These are phyloP conservation scores for Sicus ferrugineus DNA, from an alignment of 2,888 invertebrate species.

Conservation along the genomic window DNA sequence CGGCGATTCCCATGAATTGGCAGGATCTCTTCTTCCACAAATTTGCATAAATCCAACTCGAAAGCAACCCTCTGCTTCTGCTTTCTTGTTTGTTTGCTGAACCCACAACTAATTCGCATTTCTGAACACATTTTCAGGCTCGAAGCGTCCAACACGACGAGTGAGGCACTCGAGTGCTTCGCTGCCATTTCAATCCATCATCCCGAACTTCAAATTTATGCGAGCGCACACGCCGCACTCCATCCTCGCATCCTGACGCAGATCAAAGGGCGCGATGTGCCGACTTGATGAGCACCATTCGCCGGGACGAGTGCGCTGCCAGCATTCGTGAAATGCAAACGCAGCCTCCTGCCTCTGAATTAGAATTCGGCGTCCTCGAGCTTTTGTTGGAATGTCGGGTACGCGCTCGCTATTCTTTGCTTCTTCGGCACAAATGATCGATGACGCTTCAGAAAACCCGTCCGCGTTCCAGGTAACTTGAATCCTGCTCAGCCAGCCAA, in stretches of 20 bases:
- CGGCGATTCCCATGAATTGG: neutral
- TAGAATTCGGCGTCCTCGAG: neutral
- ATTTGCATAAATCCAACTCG: constrained; percentile 12
- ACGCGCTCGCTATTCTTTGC: neutral
- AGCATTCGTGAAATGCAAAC: constrained; percentile 17
- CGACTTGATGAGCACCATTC: neutral
- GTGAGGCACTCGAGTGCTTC: neutral
- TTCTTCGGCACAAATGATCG: constrained; percentile 15
- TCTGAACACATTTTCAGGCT: neutral
- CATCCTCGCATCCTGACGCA: neutral
- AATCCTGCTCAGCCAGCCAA: neutral
- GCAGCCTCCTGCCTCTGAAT: neutral
- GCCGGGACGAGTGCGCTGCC: no score
- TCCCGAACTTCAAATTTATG: constrained; percentile 7
- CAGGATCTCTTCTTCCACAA: neutral
- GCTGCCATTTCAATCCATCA: neutral
- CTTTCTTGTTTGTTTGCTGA: neutral
- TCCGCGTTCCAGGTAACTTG: neutral
- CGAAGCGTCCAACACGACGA: neutral
- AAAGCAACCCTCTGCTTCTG: neutral
- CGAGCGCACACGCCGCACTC: neutral
- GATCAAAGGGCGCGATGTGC: constrained; percentile 6
- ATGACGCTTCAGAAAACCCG: neutral
- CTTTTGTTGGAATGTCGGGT: no score
- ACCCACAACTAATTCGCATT: constrained; percentile 18